Base-by-base conservation (phyloP, 2,797 vertebrate species). In the Microctenopoma steveboyesi region DNA sequence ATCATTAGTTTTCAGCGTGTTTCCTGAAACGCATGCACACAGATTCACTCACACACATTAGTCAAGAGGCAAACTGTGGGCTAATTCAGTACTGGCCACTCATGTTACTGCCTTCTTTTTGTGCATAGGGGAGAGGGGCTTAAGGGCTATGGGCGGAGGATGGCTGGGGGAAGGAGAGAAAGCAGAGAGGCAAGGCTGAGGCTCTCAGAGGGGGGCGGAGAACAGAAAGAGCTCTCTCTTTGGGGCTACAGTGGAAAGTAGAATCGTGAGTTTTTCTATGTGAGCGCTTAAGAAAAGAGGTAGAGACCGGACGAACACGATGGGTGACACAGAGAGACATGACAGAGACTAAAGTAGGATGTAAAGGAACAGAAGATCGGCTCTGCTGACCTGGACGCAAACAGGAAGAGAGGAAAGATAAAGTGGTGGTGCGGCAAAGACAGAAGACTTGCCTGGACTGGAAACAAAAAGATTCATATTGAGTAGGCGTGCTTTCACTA, bases 21-120 rank as follows among this genome's bases (percentile, higher is more conserved):
- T 64, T 78, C 51, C 47, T 67, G 43, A 22, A 64, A 25, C 51
- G 55, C 37, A 64, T 39, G 56, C 43, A 35, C 58, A 63, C 72
- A 59, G 59, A 46, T 47, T 40, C 42, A 59, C 43, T 30, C 58
- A 59, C 66, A 46, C 51, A 45, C 67, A 42, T 61, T 35, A 28
- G 78, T 82, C 62, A 69, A 74, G 73, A 89, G 71, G 67, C 51
- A 82, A 66, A 81, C 80, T 82, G 84, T 72, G 71, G 67, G 78
- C 86, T 91, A 92, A 94, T 90, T 93, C 83, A 84, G 91, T 83
- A 69, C 83, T 42, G 68, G 56, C 57, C 71, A 86, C 88, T 92
- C 89, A 73, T 84, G 82, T 93, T 93, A 93, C 90, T 80, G 81
- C 68, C 81, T 84, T 51, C 58, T 78, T 78, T 88, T 73, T 76